Base-by-base conservation (phyloP, 2,888 invertebrate species). In the Polylopha cassiicola region DNA sequence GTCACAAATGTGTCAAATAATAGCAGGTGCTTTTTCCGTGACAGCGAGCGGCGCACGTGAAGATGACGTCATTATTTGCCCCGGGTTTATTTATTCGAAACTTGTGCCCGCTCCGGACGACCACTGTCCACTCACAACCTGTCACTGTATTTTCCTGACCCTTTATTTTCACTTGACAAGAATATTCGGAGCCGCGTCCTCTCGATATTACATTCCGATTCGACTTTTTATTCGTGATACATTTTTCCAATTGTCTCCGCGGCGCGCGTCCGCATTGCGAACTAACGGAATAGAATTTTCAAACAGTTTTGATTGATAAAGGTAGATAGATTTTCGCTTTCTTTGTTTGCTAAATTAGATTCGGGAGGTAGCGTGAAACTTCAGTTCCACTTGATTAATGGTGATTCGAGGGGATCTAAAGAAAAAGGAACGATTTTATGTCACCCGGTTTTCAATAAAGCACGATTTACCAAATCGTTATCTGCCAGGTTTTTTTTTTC, bases 241-340 rank as follows among this genome's bases (percentile, higher is more conserved):
- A 82, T 80, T 80, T 81, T 80, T 81, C 78, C 80, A 78, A 80
- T 81, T 80, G 80, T 80, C 77, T 75, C 71, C 70, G 61, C 54
- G 66, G 73, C 72, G 68, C 68, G 70, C 68, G 63, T 69, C 64
- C 66, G 56, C 68, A 65, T 65, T 71, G 70, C 67, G 73, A 79
- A 81, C 78, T 80, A 78, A 77, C 76, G 66, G 74, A 78, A 84
- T 79, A 77, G 71, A 84, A 80, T 78, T 85, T 84, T 78, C 78
- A 75, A 80, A 78, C 76, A 77, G 75, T 82, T 85, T 81, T 82
- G 81, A 85, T 82, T 82, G 85, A 82, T 82, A 84, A 80, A 81
- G 81, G 82, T 82, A 81, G 82, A 82, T 80, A 73, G 77, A 73
- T 74, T 81, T 81, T 75, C 77, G 75, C 70, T 79, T 82, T 81